Evolutionary conservation across 2,113 vertebrate genomes (phyloP).

Genomic region (Narcine bancroftii): DNA sequence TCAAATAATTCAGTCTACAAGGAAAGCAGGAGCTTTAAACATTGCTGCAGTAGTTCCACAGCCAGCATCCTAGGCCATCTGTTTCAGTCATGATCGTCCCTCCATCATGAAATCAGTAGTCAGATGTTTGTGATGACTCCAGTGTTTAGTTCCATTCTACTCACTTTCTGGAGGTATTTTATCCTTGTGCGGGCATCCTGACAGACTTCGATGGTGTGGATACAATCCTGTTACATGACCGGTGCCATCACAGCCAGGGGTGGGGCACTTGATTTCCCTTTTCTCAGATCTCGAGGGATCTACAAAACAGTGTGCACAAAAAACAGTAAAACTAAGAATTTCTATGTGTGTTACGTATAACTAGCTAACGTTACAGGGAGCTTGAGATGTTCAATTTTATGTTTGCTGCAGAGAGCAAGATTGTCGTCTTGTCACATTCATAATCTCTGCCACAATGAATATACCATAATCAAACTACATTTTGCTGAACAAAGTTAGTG

Average conservation of each 20-base stretch:
- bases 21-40: not conserved
- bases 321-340: not conserved
- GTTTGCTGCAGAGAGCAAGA: not conserved
- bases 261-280: slow-evolving; percentile 93
- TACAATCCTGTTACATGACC: slow-evolving; percentile 94
- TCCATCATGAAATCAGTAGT: too few species aligned
- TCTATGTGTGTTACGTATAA: not conserved
- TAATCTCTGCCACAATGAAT: not conserved
- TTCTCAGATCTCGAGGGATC: slow-evolving; percentile 87
- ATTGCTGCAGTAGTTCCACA: too few species aligned
- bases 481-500: not conserved
- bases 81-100: too few species aligned
- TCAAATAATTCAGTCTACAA: not conserved
- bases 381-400: not conserved
- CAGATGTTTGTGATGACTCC: too few species aligned
- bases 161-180: slow-evolving; percentile 97
- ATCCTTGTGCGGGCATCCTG: slow-evolving; percentile 96
- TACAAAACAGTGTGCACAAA: slow-evolving; percentile 43
- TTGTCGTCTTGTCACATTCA: not conserved
- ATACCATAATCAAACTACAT: not conserved
- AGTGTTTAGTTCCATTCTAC: slow-evolving; percentile 44
- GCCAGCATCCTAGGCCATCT: too few species aligned
- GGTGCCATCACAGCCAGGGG: slow-evolving; percentile 89
- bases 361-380: not conserved
- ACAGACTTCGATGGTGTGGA: slow-evolving; percentile 94